Evolutionary conservation across 2,113 vertebrate species (phyloP).

Genomic region (Colaptes auratus): DNA sequence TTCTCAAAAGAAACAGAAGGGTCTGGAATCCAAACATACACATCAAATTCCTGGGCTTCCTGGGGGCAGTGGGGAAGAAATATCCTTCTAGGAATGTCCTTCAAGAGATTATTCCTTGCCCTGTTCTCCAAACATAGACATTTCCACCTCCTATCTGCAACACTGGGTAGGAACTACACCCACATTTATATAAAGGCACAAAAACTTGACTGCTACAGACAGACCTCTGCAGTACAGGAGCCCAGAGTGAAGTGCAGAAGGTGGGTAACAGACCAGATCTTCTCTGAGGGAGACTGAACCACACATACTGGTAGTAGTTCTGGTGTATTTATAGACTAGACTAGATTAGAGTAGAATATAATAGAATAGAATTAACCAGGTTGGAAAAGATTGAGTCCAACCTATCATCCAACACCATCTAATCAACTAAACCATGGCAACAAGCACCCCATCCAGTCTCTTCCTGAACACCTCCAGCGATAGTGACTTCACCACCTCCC

Average conservation of each 20-base stretch:
- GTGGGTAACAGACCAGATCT: background rate
- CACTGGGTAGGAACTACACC: background rate
- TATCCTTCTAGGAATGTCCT: background rate
- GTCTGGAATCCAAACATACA: background rate
- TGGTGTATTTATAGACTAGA: background rate
- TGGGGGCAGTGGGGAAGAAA: background rate
- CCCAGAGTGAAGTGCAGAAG: background rate
- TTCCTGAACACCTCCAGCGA: too few relatives aligned
- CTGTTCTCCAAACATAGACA: background rate
- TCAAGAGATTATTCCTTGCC: background rate
- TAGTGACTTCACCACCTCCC: too few relatives aligned
- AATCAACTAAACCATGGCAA: too few relatives aligned
- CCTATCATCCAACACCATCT: too few relatives aligned
- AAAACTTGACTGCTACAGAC: background rate
- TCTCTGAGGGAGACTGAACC: background rate
- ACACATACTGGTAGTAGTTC: background rate
- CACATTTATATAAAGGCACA: background rate
- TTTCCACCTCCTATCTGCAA: background rate
- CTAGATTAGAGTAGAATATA: too few relatives aligned
- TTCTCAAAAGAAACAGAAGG: background rate
- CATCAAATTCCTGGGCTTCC: background rate
- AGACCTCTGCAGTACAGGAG: accelerated
- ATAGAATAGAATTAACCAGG: too few relatives aligned
- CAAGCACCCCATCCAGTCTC: too few relatives aligned
- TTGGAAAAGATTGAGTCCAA: too few relatives aligned